These are phyloP conservation scores for Macrotrachela quadricornifera DNA, from an alignment of 1,140 invertebrate genomes.

Conservation along the genomic window DNA sequence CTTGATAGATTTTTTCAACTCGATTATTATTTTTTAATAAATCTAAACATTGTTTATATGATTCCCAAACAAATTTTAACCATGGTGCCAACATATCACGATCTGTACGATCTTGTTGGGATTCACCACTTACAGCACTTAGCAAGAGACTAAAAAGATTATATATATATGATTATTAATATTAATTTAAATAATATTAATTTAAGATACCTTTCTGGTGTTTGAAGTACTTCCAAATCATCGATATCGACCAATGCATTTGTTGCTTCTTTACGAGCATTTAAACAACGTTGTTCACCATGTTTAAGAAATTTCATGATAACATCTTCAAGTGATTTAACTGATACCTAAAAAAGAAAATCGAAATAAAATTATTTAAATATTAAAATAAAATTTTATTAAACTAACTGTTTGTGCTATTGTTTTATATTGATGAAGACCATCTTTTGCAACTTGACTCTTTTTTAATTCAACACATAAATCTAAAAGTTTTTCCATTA, in stretches of 20 bases:
- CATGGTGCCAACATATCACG: slow-evolving; percentile 86
- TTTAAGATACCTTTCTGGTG: slow-evolving; percentile 51
- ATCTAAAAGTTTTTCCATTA: slow-evolving; percentile 97
- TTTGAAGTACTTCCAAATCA: slow-evolving; percentile 85
- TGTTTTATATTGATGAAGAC: slow-evolving; percentile 90
- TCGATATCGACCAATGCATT: slow-evolving; percentile 75
- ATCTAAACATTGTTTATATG: slow-evolving; percentile 93
- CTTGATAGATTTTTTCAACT: slow-evolving; percentile 85
- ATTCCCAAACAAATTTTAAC: slow-evolving; percentile 99
- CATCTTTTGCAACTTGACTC: slow-evolving; percentile 92
- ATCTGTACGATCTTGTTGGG: slow-evolving; percentile 54
- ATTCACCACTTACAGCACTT: slow-evolving; percentile 80
- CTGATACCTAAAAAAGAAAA: slow-evolving; percentile 50
- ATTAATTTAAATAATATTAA: too few species aligned
- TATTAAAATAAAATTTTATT: too few species aligned
- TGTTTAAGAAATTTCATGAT: slow-evolving; percentile 71
- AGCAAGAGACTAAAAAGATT: slow-evolving; percentile 26
- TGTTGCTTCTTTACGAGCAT: slow-evolving; percentile 72
- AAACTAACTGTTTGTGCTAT: slow-evolving; percentile 65
- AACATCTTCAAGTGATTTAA: slow-evolving; percentile 76
- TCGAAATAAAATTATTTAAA: too few species aligned
- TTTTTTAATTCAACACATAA: slow-evolving; percentile 93
- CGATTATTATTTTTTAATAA: slow-evolving; percentile 68
- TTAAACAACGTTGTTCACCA: slow-evolving; percentile 83
- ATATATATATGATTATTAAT: too few species aligned